Evolutionary conservation across 2,888 invertebrate species (phyloP).

Genomic region (Drosophila diplacantha): DNA sequence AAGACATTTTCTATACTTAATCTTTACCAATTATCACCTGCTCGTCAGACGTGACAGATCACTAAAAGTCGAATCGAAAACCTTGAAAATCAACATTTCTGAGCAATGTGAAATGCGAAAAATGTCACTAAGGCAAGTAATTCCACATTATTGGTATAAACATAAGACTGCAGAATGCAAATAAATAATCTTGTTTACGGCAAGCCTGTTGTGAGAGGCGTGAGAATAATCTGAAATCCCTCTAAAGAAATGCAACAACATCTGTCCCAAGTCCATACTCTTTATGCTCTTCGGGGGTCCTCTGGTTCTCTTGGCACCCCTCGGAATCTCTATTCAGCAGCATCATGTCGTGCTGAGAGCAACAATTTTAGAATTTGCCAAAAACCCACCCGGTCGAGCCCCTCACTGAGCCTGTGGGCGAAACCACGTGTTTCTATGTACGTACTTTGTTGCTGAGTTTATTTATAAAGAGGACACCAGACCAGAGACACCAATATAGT

Average conservation of each 20-base stretch:
- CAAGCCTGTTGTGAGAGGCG: conserved; percentile 3
- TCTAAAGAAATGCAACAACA: conserved; percentile 1
- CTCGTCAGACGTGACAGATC: conserved; percentile 25
- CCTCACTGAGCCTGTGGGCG: conserved; percentile 17
- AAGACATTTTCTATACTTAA: conserved; percentile 11
- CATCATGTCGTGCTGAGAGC: conserved; percentile 9
- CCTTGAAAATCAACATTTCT: conserved; percentile 22
- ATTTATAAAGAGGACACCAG: conserved; percentile 3
- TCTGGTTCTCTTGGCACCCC: conserved; percentile 5
- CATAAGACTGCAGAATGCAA: conserved; percentile 6
- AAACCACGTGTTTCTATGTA: conserved; percentile 48
- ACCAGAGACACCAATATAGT: neutral
- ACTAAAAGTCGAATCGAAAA: conserved; percentile 11
- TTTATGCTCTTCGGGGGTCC: conserved; percentile 1
- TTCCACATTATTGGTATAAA: conserved; percentile 4
- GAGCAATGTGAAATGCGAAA: conserved; percentile 2
- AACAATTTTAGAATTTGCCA: neutral
- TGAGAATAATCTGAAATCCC: conserved; percentile 4
- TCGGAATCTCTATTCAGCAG: conserved; percentile 21
- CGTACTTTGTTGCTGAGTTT: conserved; percentile 27
- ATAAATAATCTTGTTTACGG: conserved; percentile 34
- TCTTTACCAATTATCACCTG: conserved; percentile 18
- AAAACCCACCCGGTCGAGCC: conserved; percentile 40
- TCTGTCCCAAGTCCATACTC: conserved; percentile 3
- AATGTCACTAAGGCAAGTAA: conserved; percentile 11